Percentiles rank a stretch among this genome's conserved stretches.
Evolutionary conservation across 2,113 vertebrate species (phyloP).

Genomic region (Epinephelus cyanopodus): DNA sequence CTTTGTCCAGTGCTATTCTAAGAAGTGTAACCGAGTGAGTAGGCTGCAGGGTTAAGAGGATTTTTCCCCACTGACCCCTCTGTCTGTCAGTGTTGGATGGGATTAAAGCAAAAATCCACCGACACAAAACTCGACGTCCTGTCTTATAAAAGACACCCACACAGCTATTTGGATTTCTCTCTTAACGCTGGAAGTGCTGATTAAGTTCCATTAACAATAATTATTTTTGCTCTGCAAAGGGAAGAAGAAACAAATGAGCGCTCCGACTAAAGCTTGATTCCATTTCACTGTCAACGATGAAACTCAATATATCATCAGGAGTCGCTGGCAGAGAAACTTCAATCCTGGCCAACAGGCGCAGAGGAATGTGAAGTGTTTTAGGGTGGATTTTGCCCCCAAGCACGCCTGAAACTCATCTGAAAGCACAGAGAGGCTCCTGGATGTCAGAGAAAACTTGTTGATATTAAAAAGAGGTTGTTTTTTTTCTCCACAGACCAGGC

Average conservation of each 20-base stretch:
- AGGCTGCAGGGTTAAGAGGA: conserved; percentile 79
- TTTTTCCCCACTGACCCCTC: conserved; percentile 73
- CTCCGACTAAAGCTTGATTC: neutral
- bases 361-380: conserved; percentile 46
- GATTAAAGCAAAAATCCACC: conserved; percentile 64
- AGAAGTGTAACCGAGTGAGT: conserved; percentile 57
- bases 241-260: neutral
- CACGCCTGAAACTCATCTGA: conserved; percentile 21
- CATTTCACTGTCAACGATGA: neutral
- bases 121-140: conserved; percentile 9
- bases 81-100: conserved; percentile 37
- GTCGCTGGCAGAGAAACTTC: conserved; percentile 19
- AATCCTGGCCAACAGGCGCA: conserved; percentile 22
- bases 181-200: neutral
- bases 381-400: conserved; percentile 14
- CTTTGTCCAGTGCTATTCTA: conserved; percentile 57
- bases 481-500: neutral
- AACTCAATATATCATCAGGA: conserved; percentile 23
- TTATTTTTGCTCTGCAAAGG: neutral
- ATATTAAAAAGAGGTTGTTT: neutral
- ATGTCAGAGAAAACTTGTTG: conserved; percentile 15
- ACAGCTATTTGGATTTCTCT: neutral
- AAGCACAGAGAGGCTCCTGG: conserved; percentile 14
- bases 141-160: neutral
- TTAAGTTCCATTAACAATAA: neutral